Evolutionary conservation across 1,140 invertebrate species (phyloP).

Genomic region (Bactericera cockerelli): DNA sequence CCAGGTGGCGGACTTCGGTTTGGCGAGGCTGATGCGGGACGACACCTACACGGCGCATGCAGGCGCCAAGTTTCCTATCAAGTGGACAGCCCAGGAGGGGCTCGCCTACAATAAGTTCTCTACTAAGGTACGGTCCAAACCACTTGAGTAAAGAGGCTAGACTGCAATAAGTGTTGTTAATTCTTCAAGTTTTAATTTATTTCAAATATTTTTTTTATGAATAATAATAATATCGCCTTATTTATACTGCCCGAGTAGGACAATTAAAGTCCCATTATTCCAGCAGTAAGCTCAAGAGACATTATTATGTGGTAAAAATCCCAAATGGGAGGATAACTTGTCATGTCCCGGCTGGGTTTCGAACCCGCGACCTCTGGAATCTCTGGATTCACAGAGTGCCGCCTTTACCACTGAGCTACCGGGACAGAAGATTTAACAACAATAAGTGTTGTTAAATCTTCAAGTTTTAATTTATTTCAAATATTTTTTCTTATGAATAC

Average conservation of each 20-base stretch:
- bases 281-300: no score
- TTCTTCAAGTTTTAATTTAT: slow-evolving; percentile 2
- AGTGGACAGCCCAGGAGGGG: slow-evolving; percentile 98
- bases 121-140: slow-evolving; percentile 53
- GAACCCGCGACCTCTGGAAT: no score
- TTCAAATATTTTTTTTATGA: background rate
- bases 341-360: no score
- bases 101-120: slow-evolving; percentile 98
- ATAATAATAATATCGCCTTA: no score
- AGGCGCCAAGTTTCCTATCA: slow-evolving; percentile 97
- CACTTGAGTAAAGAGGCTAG: background rate
- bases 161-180: background rate
- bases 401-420: no score
- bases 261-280: no score
- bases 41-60: slow-evolving; percentile 96
- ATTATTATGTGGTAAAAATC: no score
- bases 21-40: slow-evolving; percentile 92
- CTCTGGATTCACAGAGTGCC: no score
- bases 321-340: no score
- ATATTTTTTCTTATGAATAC: slow-evolving; percentile 6
- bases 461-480: background rate
- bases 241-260: no score
- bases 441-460: background rate
- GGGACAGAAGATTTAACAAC: background rate
- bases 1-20: slow-evolving; percentile 93